Conservation (phyloP, 2,888 invertebrate species). For the Lycaena phlaeas region DNA sequence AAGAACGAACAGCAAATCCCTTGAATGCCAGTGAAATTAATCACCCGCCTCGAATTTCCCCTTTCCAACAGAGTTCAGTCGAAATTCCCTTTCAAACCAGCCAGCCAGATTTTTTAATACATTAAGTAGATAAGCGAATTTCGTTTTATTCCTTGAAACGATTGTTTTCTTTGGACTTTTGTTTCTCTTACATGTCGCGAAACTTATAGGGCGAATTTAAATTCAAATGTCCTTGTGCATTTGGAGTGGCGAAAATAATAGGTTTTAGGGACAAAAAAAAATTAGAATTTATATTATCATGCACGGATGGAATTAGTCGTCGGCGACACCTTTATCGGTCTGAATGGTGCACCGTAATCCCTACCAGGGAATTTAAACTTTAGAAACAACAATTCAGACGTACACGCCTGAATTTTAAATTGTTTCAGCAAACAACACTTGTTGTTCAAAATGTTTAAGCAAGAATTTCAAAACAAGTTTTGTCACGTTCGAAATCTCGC, state of each 20-base stretch:
- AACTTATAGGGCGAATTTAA: neutral
- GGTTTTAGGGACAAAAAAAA: too few species aligned
- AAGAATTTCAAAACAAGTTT: conserved; percentile 9
- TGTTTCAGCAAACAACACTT: conserved; percentile 8
- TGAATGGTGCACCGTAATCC: conserved; percentile 5
- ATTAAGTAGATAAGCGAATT: conserved; percentile 19
- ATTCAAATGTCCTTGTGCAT: neutral
- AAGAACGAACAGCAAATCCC: conserved; percentile 41
- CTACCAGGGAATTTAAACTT: conserved; percentile 8
- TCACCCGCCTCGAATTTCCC: conserved; percentile 39
- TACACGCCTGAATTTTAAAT: conserved; percentile 8
- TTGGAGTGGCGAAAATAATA: neutral
- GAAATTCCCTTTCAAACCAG: conserved; percentile 33
- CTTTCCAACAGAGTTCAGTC: conserved; percentile 31
- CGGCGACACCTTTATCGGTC: conserved; percentile 5
- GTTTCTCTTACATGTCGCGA: neutral
- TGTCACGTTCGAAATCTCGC: conserved; percentile 8
- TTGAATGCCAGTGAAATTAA: conserved; percentile 52
- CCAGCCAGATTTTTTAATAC: conserved; percentile 25
- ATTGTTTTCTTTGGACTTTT: conserved; percentile 4
- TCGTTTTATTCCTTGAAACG: conserved; percentile 10
- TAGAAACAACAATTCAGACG: conserved; percentile 8
- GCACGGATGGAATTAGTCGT: conserved; percentile 7
- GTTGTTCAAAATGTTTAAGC: conserved; percentile 8
- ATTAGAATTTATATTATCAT: neutral